Conservation (phyloP, 2,113 vertebrate genomes). For the mouse (Mus musculus) region DNA sequence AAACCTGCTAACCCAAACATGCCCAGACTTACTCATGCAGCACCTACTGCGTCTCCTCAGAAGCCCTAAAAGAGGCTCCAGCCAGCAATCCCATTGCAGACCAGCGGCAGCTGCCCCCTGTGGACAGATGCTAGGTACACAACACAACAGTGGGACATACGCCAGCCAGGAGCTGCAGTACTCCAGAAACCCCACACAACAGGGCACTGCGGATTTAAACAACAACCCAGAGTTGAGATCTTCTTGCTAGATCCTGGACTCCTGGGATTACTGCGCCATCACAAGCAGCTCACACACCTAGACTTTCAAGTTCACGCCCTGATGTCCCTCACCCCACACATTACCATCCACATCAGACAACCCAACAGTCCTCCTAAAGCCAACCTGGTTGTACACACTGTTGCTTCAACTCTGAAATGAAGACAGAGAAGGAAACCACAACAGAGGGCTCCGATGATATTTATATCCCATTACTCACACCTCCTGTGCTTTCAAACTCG, state of each 20-base stretch:
- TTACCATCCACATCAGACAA: neutral
- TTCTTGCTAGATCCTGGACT: neutral
- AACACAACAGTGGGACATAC: too few relatives aligned
- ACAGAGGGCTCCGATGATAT: conserved; percentile 18
- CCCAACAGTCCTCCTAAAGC: neutral
- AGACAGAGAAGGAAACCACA: conserved; percentile 1
- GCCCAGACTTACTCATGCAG: neutral
- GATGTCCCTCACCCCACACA: neutral
- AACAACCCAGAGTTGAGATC: neutral
- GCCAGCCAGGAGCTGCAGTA: too few relatives aligned
- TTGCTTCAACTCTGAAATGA: conserved; percentile 42
- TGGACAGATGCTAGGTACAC: neutral
- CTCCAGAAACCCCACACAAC: neutral
- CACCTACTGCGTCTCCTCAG: neutral
- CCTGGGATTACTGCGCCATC: neutral
- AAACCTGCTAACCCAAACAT: neutral
- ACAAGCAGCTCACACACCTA: neutral
- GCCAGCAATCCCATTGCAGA: neutral
- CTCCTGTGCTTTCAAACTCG: conserved; percentile 44
- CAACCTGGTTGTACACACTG: neutral
- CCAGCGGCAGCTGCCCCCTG: neutral
- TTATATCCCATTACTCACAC: conserved; percentile 57
- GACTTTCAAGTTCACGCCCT: neutral
- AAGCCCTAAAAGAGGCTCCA: neutral
- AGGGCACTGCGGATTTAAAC: too few relatives aligned